Percentiles rank a stretch among this genome's conserved stretches.
These are phyloP conservation scores for Loris lydekkerianus DNA, from an alignment of 2,797 vertebrate species.

Conservation along the genomic window DNA sequence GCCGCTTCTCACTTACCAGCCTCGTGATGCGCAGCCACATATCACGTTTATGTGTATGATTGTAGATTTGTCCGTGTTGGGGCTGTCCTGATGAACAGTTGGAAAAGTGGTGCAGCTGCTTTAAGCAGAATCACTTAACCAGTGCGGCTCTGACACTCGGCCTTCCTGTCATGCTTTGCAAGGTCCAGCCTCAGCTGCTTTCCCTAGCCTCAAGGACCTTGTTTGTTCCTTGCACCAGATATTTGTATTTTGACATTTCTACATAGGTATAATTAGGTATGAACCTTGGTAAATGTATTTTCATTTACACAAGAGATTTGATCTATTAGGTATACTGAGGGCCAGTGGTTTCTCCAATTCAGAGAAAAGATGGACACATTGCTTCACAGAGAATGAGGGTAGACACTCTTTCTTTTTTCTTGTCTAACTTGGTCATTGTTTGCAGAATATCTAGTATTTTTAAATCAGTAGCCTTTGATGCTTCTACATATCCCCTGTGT, in stretches of 20 bases:
- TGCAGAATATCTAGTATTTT: not conserved
- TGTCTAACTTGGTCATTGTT: constrained; percentile 4
- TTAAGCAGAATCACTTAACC: constrained; percentile 44
- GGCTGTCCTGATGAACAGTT: constrained; percentile 49
- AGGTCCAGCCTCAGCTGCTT: not conserved
- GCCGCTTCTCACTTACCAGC: constrained; percentile 51
- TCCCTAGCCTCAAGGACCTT: constrained; percentile 53
- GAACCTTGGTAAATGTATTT: not conserved
- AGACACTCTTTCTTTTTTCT: not conserved
- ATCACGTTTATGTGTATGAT: constrained; percentile 1
- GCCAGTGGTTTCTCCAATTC: not conserved
- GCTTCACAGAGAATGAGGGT: not conserved
- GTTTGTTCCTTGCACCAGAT: constrained; percentile 30
- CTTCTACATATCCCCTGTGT: not conserved
- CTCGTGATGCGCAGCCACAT: constrained; percentile 54
- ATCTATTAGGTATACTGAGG: not conserved
- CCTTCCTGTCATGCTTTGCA: constrained; percentile 41
- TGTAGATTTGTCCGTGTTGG: constrained; percentile 42
- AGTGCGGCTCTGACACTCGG: not conserved
- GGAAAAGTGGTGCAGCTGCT: constrained; percentile 38
- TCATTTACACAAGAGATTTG: not conserved
- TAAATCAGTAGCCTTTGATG: not conserved
- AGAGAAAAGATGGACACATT: not conserved
- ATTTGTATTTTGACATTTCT: constrained; percentile 16
- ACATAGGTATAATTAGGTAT: not conserved